A percentile compares a stretch with the other conserved stretches of the same genome.
phyloP scores from a whole-genome alignment of 1,140 invertebrate genomes.

The Caenorhabditis tropicalis region DNA sequence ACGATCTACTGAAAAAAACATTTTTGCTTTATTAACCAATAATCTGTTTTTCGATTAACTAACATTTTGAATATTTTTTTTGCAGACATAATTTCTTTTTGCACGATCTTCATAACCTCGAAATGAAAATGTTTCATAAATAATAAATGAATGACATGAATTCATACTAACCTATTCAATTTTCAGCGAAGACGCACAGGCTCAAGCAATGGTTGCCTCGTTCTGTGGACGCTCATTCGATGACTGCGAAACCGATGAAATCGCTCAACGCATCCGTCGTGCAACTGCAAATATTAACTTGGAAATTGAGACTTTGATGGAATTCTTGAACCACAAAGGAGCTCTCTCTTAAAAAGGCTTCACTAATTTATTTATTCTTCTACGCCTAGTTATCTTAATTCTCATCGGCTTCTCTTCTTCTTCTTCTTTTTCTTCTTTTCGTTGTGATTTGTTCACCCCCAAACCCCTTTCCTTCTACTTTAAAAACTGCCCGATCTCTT shows the following conservation, averaged over 20 bases:
- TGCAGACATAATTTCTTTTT: too few relatives aligned
- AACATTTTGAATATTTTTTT: too few relatives aligned
- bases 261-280: conserved; percentile 69
- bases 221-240: conserved; percentile 72
- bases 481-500: conserved; percentile 13
- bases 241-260: conserved; percentile 71
- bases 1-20: too few relatives aligned
- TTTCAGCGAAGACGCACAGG: conserved; percentile 71
- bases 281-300: conserved; percentile 71
- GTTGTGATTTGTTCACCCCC: conserved; percentile 26
- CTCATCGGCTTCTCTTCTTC: background rate
- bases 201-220: conserved; percentile 72
- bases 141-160: too few relatives aligned
- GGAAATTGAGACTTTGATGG: conserved; percentile 70
- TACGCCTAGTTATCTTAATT: background rate
- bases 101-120: too few relatives aligned
- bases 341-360: conserved; percentile 57
- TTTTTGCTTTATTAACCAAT: too few relatives aligned
- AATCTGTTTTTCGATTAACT: too few relatives aligned
- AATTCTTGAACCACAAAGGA: conserved; percentile 72
- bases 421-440: background rate
- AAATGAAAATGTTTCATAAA: too few relatives aligned
- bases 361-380: background rate
- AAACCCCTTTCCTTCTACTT: background rate
- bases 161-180: too few relatives aligned